Percentiles rank a stretch among this genome's conserved stretches.
phyloP scores from a whole-genome alignment of 2,797 vertebrate genomes.

The Bufotes viridis region DNA sequence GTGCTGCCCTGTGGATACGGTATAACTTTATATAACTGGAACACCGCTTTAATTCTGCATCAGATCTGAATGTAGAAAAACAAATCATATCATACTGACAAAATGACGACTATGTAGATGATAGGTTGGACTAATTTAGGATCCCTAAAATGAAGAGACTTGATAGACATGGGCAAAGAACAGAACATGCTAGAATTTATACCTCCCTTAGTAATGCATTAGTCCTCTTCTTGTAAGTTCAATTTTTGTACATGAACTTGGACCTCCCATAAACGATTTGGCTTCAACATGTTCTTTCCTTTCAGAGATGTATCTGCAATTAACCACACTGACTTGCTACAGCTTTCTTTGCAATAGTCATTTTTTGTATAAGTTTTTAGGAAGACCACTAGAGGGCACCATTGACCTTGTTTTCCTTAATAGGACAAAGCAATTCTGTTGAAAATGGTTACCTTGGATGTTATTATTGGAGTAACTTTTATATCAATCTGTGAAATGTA shows the following conservation, averaged over 20 bases:
- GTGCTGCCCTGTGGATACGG: too few species aligned
- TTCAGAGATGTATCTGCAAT: not conserved
- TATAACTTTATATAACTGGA: too few species aligned
- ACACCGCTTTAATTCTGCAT: too few species aligned
- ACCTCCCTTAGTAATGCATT: not conserved
- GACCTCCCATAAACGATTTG: too few species aligned
- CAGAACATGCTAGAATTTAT: too few species aligned
- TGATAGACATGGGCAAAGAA: too few species aligned
- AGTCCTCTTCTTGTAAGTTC: not conserved
- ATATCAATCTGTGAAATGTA: not conserved
- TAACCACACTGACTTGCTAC: not conserved
- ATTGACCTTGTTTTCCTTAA: not conserved
- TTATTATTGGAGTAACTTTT: not conserved
- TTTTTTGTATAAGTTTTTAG: not conserved
- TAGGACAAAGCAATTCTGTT: not conserved
- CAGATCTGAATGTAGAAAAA: too few species aligned
- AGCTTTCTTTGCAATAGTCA: not conserved
- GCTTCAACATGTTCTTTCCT: not conserved
- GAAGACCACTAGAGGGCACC: slow-evolving; percentile 16
- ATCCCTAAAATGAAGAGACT: too few species aligned
- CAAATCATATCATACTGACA: too few species aligned
- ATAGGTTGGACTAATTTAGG: too few species aligned
- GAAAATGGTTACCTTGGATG: not conserved
- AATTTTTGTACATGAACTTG: too few species aligned
- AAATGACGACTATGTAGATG: too few species aligned